Conservation (phyloP, 2,888 invertebrate species). For the Erpobdella octoculata region DNA sequence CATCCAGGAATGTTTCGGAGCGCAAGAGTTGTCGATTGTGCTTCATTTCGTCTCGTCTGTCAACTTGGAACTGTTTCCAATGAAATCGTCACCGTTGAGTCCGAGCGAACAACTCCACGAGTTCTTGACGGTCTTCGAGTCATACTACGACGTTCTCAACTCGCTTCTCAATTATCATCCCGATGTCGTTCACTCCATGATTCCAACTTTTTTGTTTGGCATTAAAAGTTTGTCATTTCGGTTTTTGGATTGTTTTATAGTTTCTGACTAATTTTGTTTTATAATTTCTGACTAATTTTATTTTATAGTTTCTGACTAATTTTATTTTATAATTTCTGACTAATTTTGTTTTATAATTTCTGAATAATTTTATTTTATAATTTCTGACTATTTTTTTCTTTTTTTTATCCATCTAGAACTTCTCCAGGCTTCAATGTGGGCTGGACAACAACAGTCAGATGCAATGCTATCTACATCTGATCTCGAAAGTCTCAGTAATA, state of each 20-base stretch:
- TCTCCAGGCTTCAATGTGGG: conserved; percentile 25
- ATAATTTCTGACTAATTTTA: too few species aligned
- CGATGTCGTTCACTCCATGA: not conserved
- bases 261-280: too few species aligned
- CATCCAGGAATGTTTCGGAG: not conserved
- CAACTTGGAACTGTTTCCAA: conserved; percentile 20
- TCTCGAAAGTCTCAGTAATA: not conserved
- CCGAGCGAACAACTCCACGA: not conserved
- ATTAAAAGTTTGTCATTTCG: conserved; percentile 5
- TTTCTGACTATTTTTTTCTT: not conserved
- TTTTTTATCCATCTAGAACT: conserved; percentile 17
- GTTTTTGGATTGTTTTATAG: not conserved
- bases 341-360: too few species aligned
- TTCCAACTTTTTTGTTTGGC: conserved; percentile 1
- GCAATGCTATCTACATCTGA: not conserved
- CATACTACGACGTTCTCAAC: conserved; percentile 14
- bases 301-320: too few species aligned
- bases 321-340: too few species aligned
- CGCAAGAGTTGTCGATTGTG: conserved; percentile 18
- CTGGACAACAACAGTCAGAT: conserved; percentile 10
- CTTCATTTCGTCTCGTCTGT: not conserved
- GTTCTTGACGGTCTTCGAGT: conserved; percentile 9
- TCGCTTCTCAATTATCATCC: not conserved
- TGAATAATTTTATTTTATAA: too few species aligned
- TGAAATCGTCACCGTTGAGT: not conserved